Conservation (phyloP, 2,113 vertebrate genomes). For the Barnardius zonarius region DNA sequence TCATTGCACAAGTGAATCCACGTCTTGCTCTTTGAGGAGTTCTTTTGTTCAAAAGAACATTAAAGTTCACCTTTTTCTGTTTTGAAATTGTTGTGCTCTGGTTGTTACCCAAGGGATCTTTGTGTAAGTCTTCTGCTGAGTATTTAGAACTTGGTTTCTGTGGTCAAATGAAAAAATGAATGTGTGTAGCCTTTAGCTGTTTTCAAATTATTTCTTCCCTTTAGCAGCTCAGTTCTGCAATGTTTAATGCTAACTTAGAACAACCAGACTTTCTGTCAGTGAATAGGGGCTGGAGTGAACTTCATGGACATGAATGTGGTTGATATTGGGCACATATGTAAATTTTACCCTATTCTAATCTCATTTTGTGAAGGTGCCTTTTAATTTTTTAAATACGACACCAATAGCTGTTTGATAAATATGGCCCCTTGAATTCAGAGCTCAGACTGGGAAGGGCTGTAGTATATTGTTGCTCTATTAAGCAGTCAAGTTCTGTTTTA, state of each 20-base stretch:
- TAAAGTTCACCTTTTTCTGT: not conserved
- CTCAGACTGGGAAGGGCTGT: not conserved
- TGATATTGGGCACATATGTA: not conserved
- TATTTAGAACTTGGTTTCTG: slow-evolving; percentile 4
- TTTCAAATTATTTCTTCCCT: not conserved
- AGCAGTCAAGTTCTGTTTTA: not conserved
- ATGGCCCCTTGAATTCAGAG: not conserved
- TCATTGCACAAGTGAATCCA: not conserved
- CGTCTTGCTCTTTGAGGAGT: not conserved
- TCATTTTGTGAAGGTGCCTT: not conserved
- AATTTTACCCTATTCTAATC: not conserved
- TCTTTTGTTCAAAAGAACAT: not conserved
- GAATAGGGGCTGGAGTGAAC: not conserved
- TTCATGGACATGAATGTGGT: not conserved
- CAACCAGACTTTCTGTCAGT: slow-evolving; percentile 39
- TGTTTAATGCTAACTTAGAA: not conserved
- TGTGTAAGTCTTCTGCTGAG: not conserved
- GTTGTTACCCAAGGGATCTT: not conserved
- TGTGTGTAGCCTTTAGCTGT: not conserved
- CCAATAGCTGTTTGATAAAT: not conserved
- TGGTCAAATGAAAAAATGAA: slow-evolving; percentile 25
- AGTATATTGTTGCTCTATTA: not conserved
- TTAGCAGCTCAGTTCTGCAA: slow-evolving; percentile 22
- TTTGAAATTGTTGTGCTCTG: not conserved
- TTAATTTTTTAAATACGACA: not conserved